Base-by-base conservation (phyloP, 1,140 invertebrate genomes). In the Telenomus remus region DNA sequence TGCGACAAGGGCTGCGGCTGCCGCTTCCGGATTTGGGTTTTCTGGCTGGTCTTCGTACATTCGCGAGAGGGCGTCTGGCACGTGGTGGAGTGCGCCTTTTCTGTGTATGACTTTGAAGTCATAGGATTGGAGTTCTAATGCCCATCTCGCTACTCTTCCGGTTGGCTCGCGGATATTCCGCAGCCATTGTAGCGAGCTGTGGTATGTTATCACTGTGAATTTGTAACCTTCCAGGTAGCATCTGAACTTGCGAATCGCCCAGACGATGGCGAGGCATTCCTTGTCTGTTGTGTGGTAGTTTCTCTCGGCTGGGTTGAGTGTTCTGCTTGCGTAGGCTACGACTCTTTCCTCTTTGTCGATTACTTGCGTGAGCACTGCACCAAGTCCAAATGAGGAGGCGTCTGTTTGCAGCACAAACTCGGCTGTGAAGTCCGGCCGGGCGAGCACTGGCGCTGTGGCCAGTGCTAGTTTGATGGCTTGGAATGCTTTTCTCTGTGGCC, bases 101-200 rank as follows among this genome's bases (percentile, higher is more conserved):
- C 16, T 7, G n/a, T 48, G 46, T 4, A 48, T 15, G 1, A 48
- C 19, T 10, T 48, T 15, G 15, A 4, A 48, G 46, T 48, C 47
- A 50, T 75, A 84, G 3, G 73, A 56, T 6, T 57, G 3, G 1
- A 39, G 9, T 9, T 39, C 37, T 11, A 39, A 9, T 39, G 37
- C 37, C 37, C 37, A 39, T 3, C 37, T 9, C 3, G 37, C 37
- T n/a, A 39, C 3, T 3, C 37, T 3, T 1, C 37, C 37, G 1
- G 37, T 11, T 9, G 37, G 37, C 3, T 39, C 9, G 3, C 9
- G 3, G 3, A 39, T 1, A 9, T 39, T 39, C 3, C 9, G 37
- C 9, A 39, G 9, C 37, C 37, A 39, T 9, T 9, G 3, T 9
- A 39, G 9, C 1, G 3, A 4, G 1, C 3, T 4, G 9, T 39